Base-by-base conservation (phyloP, 1,140 invertebrate species). In the Heliconius eleuchia region DNA sequence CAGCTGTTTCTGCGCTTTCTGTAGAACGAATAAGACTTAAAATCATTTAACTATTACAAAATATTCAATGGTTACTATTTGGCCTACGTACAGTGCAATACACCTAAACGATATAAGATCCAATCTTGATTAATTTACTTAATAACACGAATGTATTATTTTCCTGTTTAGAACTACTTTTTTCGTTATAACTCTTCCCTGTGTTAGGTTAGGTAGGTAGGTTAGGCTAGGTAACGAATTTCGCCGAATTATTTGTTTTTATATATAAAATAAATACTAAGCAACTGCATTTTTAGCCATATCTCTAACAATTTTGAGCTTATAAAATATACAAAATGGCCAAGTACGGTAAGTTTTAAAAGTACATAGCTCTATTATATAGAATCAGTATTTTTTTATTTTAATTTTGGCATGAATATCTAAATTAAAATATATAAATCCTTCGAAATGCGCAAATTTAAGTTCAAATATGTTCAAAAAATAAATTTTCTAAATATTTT, bases 31-130 rank as follows among this genome's bases (percentile, higher is more conserved):
- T 66, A 66, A 66, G 60, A 66, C 60, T 66, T 23, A 66, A 66
- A 66, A 27, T 66, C 23, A 27, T 30, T 66, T 66, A 66, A 13
- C 27, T 66, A 66, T 30, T 66, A 66, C 23, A 66, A 66, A 66
- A 84, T 83, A 74, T 76, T 81, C 82, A 82, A 83, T 83, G 80
- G 84, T 85, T 83, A 83, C 82, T 80, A 84, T 87, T 87, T 86
- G 85, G 82, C 81, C 78, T 82, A 79, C 77, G 83, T 83, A 87
- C 81, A 83, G 85, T 89, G 89, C 90, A 88, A 89, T 86, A 87
- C 82, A 88, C 85, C 84, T 87, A 81, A 72, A 57, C 79, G 74
- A 80, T 84, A 80, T 70, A 74, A 81, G 86, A 86, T 87, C 81
- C 74, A 82, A 87, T 87, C 84, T 83, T 70, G 74, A 83, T 84